phyloP scores from a whole-genome alignment of 92 coral and sea anemone species.

The Porites rus region DNA sequence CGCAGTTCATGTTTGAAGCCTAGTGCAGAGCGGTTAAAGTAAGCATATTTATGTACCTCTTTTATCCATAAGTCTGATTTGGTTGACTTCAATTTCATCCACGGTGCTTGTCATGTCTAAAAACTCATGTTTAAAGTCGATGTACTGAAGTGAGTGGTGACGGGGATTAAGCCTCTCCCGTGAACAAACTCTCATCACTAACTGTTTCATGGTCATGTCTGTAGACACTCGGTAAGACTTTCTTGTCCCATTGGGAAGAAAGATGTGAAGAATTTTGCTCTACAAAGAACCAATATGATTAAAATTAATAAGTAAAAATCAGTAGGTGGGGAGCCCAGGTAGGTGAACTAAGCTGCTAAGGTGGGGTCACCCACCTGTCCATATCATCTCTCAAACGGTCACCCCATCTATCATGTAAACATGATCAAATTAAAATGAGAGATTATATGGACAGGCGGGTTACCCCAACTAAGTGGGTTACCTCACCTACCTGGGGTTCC shows the following conservation, averaged over 20 bases:
- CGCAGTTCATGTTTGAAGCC: too few relatives aligned
- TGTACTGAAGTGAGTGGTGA: constrained; percentile 71
- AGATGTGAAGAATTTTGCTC: constrained; percentile 68
- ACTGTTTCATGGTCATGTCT: constrained; percentile 69
- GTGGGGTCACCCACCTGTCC: too few relatives aligned
- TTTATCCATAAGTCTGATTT: constrained; percentile 79
- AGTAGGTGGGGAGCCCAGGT: too few relatives aligned
- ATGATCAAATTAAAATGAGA: too few relatives aligned
- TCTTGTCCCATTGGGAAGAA: constrained; percentile 62
- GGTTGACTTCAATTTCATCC: constrained; percentile 51
- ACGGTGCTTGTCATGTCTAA: constrained; percentile 61
- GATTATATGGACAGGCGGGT: too few relatives aligned
- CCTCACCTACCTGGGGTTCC: too few relatives aligned
- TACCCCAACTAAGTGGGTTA: too few relatives aligned
- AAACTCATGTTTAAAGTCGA: constrained; percentile 78
- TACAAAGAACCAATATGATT: constrained; percentile 6
- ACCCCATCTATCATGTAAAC: too few relatives aligned
- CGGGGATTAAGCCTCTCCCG: constrained; percentile 75
- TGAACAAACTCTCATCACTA: constrained; percentile 63
- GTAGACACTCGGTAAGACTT: constrained; percentile 64
- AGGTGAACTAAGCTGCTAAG: too few relatives aligned
- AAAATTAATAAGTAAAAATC: neutral
- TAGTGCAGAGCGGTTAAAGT: too few relatives aligned
- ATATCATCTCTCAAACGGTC: too few relatives aligned
- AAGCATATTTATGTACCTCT: constrained; percentile 47